phyloP scores from a whole-genome alignment of 2,888 invertebrate species.

The Rhamphomyia laevipes region DNA sequence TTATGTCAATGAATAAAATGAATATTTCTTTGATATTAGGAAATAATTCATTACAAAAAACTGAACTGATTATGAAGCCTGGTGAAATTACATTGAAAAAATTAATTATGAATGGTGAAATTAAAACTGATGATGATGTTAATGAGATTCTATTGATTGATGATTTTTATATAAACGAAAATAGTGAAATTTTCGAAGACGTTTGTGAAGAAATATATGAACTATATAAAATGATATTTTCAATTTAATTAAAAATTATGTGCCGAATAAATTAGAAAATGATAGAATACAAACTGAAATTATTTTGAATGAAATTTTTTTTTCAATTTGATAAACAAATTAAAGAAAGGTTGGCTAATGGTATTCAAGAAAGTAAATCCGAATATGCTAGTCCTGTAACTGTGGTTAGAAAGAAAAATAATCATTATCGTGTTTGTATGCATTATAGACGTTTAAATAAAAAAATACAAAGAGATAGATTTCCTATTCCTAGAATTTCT shows the following conservation, averaged over 20 bases:
- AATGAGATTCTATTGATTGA: too few relatives aligned
- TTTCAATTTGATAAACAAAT: conserved; percentile 12
- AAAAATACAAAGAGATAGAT: conserved; percentile 19
- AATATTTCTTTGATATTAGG: background rate
- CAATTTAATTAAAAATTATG: too few relatives aligned
- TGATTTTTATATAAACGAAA: too few relatives aligned
- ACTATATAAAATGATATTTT: too few relatives aligned
- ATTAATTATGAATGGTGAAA: background rate
- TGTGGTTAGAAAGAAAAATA: conserved; percentile 14
- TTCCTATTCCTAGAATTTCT: conserved; percentile 8
- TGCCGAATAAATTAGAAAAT: too few relatives aligned
- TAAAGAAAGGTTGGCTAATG: conserved; percentile 19
- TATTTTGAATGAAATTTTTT: too few relatives aligned
- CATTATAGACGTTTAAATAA: too few relatives aligned
- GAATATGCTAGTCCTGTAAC: conserved; percentile 18
- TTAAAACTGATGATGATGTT: too few relatives aligned
- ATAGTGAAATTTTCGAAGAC: too few relatives aligned
- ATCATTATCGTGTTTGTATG: conserved; percentile 17
- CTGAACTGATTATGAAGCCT: background rate
- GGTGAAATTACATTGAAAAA: too few relatives aligned
- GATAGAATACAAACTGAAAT: conserved; percentile 22
- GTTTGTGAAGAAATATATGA: too few relatives aligned
- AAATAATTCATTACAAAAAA: background rate
- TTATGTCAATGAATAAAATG: background rate
- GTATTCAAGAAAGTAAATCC: conserved; percentile 19